Evolutionary conservation across 1,140 invertebrate genomes (phyloP), one percentile per base, ranked within the genome.

Genomic region (Odontomachus brunneus): DNA sequence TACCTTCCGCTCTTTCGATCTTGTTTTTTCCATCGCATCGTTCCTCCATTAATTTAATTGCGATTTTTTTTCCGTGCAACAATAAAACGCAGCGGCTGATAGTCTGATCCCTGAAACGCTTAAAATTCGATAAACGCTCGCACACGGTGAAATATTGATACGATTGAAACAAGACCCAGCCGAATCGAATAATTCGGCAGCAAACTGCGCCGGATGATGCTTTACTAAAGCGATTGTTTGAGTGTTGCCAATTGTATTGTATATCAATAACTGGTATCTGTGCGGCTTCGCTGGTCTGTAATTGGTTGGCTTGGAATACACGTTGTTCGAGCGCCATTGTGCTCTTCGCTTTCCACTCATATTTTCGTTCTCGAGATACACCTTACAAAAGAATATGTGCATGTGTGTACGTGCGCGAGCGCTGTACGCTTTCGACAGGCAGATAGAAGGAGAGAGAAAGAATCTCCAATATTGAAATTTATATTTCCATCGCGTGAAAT

Each of bases 191-290:
- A 29, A 53, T 69, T 57, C 51, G 22, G 55, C 26, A 44, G 53
- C 51, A 59, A 66, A 71, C 14, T 71, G 2, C n/a, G 69, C 17
- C 22, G 48, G 14, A 80, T 26, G 3, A 14, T 80, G 22, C 71
- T 71, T 80, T n/a, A 19, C 51, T 69, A 48, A 69, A 80, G 48
- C 33, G 15, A 80, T 57, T 69, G 44, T 44, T 44, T 44, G 38
- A 44, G 38, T 44, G 9, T 44, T 44, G 38, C 38, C 38, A 11
- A 7, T 69, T 57, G 22, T 48, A 67, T 71, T 57, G 22, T 48
- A 57, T 44, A 44, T 48, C 60, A 38, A 38, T 38, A 44, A 12
- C 44, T 12, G 24, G 67, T 19, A 26, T 14, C 17, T 24, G 14
- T 57, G 44, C 38, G 33, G 38, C 38, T 48, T 15, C 65, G 24